Base-by-base conservation (phyloP, 2,797 vertebrate species). In the Zenarchopterus dispar region DNA sequence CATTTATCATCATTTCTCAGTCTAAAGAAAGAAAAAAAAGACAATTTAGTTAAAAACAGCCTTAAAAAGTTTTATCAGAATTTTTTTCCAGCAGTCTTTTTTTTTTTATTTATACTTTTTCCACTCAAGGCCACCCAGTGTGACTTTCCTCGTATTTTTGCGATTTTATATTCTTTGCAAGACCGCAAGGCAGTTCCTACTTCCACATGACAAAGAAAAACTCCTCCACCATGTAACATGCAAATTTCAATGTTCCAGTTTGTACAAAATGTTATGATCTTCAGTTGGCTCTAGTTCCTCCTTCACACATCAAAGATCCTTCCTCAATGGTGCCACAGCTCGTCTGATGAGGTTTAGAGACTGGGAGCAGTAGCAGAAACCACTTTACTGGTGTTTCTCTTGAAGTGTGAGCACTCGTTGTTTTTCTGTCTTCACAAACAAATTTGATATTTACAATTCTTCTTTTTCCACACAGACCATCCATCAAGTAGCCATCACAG, bases 321-420 rank as follows among this genome's bases (percentile, higher is more conserved):
- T 24, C 62, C 70, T 56, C 56, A 18, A 36, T 21, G 56, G 66
- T 39, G 64, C 21, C 49, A 21, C 2, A 31, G 51, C 62, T 44
- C 54, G 65, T 84, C 65, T 82, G 75, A 87, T 88, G 87, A 88
- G 84, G 84, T 75, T 79, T 78, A 58, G 44, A 53, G 76, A 75
- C 63, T 82, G 75, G 60, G 70, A 77, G 77, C 70, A 74, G 79
- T 70, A 83, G 86, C 78, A 46, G 39, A 76, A 84, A 80, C 65
- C 77, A 62, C 51, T 71, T 61, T 31, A 21, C 46, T 62, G 24
- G 21, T 68, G 54, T 73, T 75, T 75, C 44, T 71, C 45, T 45
- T 64, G 10, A 19, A 68, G 33, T 70, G 62, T 59, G 55, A 70
- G 50, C 31, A 22, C 28, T 69, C 24, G 46, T 61, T 47, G 28